These are phyloP conservation scores for Anniella stebbinsi DNA, from an alignment of 2,797 vertebrate species.

Conservation along the genomic window DNA sequence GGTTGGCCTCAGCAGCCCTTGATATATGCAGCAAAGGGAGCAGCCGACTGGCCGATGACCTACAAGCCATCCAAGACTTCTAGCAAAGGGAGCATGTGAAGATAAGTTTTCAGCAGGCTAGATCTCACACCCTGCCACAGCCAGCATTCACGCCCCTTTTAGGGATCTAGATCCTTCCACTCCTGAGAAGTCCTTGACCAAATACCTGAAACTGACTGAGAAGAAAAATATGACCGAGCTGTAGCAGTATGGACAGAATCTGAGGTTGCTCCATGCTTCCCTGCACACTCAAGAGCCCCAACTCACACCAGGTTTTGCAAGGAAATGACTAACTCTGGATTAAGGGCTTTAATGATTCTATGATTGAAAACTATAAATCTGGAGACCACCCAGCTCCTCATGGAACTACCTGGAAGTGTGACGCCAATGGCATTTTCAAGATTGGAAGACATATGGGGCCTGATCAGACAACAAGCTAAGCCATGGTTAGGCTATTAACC, in stretches of 20 bases:
- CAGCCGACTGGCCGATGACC: neutral
- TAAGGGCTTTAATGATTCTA: neutral
- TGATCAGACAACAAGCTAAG: no score
- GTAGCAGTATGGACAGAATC: neutral
- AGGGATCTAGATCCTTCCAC: neutral
- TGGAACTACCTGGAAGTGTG: neutral
- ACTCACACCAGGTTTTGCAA: neutral
- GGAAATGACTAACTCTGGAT: neutral
- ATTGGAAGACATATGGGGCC: neutral
- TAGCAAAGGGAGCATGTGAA: neutral
- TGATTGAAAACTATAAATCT: neutral
- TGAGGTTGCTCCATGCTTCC: neutral
- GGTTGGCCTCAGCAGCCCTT: no score
- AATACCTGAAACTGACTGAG: neutral
- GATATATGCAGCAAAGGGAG: neutral
- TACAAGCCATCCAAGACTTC: no score
- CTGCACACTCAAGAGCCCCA: neutral
- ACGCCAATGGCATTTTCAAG: neutral
- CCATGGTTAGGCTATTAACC: no score
- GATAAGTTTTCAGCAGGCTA: neutral
- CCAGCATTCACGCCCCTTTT: neutral
- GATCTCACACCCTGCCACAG: neutral
- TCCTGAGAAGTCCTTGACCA: neutral
- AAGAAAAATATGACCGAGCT: neutral
- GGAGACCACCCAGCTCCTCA: neutral